Evolutionary conservation across 2,888 invertebrate species (phyloP).

Genomic region (Rapana venosa): DNA sequence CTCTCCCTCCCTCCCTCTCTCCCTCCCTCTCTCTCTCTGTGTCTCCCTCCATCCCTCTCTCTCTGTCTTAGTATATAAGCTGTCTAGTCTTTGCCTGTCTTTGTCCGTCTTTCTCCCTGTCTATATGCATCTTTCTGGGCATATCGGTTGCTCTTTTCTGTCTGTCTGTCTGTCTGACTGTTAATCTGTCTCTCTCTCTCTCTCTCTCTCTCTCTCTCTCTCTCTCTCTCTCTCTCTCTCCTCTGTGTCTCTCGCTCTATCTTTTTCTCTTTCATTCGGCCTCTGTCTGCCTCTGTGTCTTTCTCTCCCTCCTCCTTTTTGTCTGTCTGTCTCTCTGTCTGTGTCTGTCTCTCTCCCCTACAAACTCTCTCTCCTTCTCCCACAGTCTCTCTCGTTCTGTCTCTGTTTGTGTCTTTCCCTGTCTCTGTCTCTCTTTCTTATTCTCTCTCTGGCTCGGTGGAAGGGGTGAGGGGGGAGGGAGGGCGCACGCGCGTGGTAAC

Average conservation of each 20-base stretch:
- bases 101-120: no score
- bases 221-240: neutral
- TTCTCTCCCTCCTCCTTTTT: neutral
- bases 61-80: no score
- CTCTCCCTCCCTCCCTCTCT: no score
- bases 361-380: neutral
- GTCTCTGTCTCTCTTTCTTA: neutral
- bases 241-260: neutral
- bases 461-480: no score
- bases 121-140: no score
- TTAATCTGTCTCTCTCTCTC: no score
- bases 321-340: slow-evolving; percentile 34
- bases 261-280: neutral
- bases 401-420: neutral
- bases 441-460: neutral
- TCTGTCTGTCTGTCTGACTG: no score
- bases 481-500: no score
- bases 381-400: neutral
- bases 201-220: neutral
- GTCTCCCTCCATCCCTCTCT: no score
- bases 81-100: no score
- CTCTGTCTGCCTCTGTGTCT: slow-evolving; percentile 14
- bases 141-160: no score
- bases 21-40: no score
- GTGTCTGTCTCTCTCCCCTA: slow-evolving; percentile 16